Conservation (phyloP, 1,140 invertebrate genomes). For the Bombus polaris region DNA sequence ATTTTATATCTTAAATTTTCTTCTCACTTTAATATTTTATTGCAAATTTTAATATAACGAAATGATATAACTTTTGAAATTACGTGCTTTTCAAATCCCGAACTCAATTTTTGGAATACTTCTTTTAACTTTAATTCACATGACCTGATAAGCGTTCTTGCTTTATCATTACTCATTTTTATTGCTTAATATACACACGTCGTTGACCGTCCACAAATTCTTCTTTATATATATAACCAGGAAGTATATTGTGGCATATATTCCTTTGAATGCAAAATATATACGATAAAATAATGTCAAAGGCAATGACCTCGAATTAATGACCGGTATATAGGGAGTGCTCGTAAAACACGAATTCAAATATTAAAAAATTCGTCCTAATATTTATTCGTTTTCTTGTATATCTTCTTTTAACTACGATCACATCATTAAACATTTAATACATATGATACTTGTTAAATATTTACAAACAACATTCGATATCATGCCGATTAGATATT, state of each 20-base stretch:
- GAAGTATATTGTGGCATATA: not conserved
- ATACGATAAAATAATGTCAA: not conserved
- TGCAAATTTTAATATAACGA: not conserved
- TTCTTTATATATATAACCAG: not conserved
- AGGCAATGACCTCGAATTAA: not conserved
- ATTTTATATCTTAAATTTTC: not conserved
- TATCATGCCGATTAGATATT: not conserved
- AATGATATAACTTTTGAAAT: not conserved
- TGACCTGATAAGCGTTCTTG: not conserved
- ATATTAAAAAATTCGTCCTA: not conserved
- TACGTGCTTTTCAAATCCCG: not conserved
- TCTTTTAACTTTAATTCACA: not conserved
- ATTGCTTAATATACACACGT: not conserved
- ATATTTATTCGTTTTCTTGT: not conserved
- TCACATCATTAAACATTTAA: not conserved
- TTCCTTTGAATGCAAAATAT: slow-evolving; percentile 4
- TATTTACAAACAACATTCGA: not conserved
- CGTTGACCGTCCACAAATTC: not conserved
- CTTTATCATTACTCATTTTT: not conserved
- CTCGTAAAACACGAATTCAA: not conserved
- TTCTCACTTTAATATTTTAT: not conserved
- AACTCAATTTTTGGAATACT: not conserved
- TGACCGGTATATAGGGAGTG: not conserved
- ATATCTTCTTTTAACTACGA: no score
- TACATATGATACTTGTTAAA: not conserved